Evolutionary conservation across 2,888 invertebrate species (phyloP).

Genomic region (Chalcosyrphus nemorum): DNA sequence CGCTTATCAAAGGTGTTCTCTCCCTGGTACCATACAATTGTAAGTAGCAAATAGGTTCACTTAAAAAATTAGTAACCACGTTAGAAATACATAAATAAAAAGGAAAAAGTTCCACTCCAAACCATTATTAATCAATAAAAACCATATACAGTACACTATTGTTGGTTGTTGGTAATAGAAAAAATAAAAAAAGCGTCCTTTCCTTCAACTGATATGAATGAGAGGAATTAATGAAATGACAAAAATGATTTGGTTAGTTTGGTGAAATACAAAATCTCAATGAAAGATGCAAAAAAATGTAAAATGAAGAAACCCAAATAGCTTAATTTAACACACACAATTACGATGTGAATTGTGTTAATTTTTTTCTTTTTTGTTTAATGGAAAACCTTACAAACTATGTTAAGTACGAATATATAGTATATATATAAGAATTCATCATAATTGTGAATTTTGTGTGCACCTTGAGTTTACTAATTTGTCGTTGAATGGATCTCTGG

Average conservation of each 20-base stretch:
- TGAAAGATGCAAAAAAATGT: slow-evolving; percentile 39
- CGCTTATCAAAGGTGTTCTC: too few species aligned
- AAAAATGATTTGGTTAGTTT: slow-evolving; percentile 4
- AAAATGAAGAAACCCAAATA: slow-evolving; percentile 32
- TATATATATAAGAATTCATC: slow-evolving; percentile 42
- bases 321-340: slow-evolving; percentile 31
- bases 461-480: slow-evolving; percentile 89
- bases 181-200: slow-evolving; percentile 37
- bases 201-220: slow-evolving; percentile 38
- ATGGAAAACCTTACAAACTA: slow-evolving; percentile 66
- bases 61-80: neutral
- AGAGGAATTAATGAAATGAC: slow-evolving; percentile 16
- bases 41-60: neutral
- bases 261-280: slow-evolving; percentile 7
- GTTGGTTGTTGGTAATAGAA: neutral
- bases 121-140: slow-evolving; percentile 18
- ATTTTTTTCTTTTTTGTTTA: slow-evolving; percentile 20
- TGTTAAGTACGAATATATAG: slow-evolving; percentile 53
- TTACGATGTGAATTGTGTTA: slow-evolving; percentile 54
- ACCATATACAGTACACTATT: slow-evolving; percentile 3
- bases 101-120: neutral
- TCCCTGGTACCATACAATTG: neutral
- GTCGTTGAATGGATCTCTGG: slow-evolving; percentile 91
- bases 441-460: slow-evolving; percentile 74
- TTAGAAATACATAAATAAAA: neutral